Evolutionary conservation across 92 coral and sea anemone genomes (phyloP).

Genomic region (Anthopleura xanthogrammica): DNA sequence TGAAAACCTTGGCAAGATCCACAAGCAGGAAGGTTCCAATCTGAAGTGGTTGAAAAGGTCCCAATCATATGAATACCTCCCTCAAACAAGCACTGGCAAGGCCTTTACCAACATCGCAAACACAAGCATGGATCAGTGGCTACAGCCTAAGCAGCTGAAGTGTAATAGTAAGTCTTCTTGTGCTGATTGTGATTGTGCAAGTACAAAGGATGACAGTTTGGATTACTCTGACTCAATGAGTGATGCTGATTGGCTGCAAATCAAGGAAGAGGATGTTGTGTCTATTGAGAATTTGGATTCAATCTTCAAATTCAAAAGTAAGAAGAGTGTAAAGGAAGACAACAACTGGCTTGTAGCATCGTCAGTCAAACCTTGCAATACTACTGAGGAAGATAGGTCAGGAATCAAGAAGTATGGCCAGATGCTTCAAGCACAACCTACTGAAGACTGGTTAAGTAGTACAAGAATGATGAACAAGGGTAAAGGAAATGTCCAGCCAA

Average conservation of each 20-base stretch:
- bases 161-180: conserved; percentile 24
- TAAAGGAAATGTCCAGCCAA: conserved; percentile 7
- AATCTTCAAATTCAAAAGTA: conserved; percentile 12
- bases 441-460: conserved; percentile 50
- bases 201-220: background rate
- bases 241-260: conserved; percentile 59
- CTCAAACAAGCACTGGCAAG: conserved; percentile 44
- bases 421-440: conserved; percentile 47
- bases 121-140: conserved; percentile 49
- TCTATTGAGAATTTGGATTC: conserved; percentile 40
- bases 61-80: background rate
- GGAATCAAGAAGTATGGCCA: conserved; percentile 40
- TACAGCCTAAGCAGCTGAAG: conserved; percentile 13
- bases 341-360: background rate
- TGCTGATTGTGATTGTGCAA: conserved; percentile 32
- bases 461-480: conserved; percentile 11
- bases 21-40: conserved; percentile 12
- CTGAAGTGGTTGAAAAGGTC: conserved; percentile 52
- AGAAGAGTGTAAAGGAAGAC: background rate
- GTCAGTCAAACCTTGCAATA: background rate
- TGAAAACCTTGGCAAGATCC: conserved; percentile 29
- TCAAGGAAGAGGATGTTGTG: conserved; percentile 40
- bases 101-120: conserved; percentile 47
- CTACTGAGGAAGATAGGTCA: conserved; percentile 30
- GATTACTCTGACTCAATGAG: conserved; percentile 18